Conservation (phyloP, 1,140 invertebrate species). For the Zaprionus nigranus region DNA sequence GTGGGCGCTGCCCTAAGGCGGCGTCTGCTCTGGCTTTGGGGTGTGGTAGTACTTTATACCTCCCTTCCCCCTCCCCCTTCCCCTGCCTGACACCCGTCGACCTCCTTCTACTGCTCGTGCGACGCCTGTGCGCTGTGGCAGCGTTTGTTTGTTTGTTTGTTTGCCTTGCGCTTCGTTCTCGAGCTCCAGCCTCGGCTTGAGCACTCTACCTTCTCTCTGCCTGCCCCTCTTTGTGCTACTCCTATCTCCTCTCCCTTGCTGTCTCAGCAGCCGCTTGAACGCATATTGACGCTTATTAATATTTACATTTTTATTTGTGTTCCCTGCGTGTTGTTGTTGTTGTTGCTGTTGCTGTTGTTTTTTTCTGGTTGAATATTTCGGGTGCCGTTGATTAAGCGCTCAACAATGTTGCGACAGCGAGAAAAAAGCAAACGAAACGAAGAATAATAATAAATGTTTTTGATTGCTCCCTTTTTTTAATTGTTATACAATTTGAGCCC, state of each 20-base stretch:
- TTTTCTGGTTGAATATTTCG: constrained; percentile 51
- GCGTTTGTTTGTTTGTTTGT: constrained; percentile 67
- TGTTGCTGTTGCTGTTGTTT: too few species aligned
- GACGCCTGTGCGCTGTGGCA: constrained; percentile 15
- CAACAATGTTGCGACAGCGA: constrained; percentile 50
- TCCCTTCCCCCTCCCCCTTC: neutral
- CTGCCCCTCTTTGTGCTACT: too few species aligned
- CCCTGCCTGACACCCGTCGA: constrained; percentile 2
- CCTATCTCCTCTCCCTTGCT: neutral
- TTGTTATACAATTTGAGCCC: constrained; percentile 75
- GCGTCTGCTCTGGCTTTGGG: constrained; percentile 47
- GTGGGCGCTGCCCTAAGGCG: constrained; percentile 28
- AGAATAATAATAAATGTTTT: constrained; percentile 45
- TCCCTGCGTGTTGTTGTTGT: constrained; percentile 14
- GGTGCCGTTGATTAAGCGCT: constrained; percentile 71
- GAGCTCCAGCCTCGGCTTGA: constrained; percentile 11
- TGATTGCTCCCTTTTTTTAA: constrained; percentile 80
- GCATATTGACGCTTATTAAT: constrained; percentile 83
- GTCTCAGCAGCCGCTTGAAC: constrained; percentile 45
- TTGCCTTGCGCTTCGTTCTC: constrained; percentile 48
- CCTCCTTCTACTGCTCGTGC: neutral
- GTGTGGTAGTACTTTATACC: constrained; percentile 24
- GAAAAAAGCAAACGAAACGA: constrained; percentile 22
- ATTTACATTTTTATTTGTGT: constrained; percentile 83
- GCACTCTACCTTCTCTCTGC: neutral